Conservation (phyloP, 2,888 invertebrate genomes). For the Scrobipalpa atriplicella region DNA sequence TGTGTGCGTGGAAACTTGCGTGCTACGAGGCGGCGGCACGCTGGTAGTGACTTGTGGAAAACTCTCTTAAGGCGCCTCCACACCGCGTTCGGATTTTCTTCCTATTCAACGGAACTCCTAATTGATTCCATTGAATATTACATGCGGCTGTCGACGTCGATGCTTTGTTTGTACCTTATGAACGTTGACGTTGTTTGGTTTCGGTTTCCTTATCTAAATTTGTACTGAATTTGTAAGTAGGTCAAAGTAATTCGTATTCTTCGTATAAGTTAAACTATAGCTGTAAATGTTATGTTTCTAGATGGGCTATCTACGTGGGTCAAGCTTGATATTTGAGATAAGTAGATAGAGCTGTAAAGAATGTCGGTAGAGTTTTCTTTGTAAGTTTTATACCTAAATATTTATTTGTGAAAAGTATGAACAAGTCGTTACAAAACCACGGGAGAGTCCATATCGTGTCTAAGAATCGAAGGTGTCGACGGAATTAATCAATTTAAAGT, state of each 20-base stretch:
- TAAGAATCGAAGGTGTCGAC: conserved; percentile 66
- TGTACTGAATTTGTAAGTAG: not conserved
- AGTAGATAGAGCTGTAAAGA: not conserved
- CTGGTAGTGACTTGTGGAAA: conserved; percentile 81
- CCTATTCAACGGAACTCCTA: conserved; percentile 53
- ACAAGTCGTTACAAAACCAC: conserved; percentile 23
- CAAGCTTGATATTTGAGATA: not conserved
- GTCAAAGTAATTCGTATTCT: too few relatives aligned
- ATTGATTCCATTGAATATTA: conserved; percentile 57
- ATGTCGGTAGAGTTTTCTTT: too few relatives aligned
- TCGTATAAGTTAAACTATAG: too few relatives aligned
- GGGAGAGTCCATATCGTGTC: conserved; percentile 44
- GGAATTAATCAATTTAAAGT: conserved; percentile 79
- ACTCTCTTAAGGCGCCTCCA: conserved; percentile 78
- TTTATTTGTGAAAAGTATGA: not conserved
- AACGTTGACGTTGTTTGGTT: conserved; percentile 17
- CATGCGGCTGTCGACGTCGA: conserved; percentile 35
- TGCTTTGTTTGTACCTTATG: conserved; percentile 23
- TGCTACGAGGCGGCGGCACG: conserved; percentile 65
- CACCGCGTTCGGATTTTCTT: conserved; percentile 64
- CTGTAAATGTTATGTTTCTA: too few relatives aligned
- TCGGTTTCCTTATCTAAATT: not conserved
- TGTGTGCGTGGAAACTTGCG: conserved; percentile 78
- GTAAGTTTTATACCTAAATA: not conserved
- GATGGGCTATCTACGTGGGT: too few relatives aligned